Percentiles rank a stretch among this genome's conserved stretches.
phyloP scores from a whole-genome alignment of 2,113 vertebrate genomes.

The Raja brachyura region DNA sequence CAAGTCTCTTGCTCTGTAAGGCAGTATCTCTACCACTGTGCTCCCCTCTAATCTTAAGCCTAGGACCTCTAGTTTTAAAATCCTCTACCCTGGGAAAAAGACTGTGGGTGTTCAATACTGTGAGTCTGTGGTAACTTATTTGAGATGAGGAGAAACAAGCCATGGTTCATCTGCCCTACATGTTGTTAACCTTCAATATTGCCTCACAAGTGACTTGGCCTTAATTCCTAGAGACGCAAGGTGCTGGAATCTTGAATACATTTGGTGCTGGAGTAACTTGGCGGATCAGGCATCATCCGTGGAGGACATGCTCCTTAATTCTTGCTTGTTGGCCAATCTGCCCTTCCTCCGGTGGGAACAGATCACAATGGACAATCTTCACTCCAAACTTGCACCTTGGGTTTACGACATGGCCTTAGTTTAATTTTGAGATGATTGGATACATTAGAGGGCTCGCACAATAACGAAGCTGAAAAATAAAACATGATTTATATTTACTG shows the following conservation, averaged over 20 bases:
- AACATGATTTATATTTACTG: conserved; percentile 16
- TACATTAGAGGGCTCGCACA: neutral
- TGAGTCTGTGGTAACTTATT: neutral
- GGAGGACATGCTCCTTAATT: no score
- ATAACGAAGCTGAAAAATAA: neutral
- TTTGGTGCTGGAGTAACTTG: no score
- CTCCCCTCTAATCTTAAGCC: no score
- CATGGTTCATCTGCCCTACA: neutral
- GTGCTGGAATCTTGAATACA: no score
- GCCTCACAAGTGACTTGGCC: neutral
- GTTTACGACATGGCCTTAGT: neutral
- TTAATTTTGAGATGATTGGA: neutral
- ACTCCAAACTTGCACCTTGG: neutral
- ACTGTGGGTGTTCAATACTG: no score
- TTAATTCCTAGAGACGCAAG: no score
- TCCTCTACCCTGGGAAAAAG: no score
- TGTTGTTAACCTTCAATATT: neutral
- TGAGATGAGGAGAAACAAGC: neutral
- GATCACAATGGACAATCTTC: neutral
- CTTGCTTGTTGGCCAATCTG: neutral
- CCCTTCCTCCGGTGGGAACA: neutral
- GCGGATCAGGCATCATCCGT: no score
- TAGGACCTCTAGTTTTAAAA: no score
- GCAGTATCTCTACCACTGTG: no score
- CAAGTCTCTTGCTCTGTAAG: no score